These are phyloP conservation scores for Lonchura striata DNA, from an alignment of 2,113 vertebrate genomes.

Conservation along the genomic window DNA sequence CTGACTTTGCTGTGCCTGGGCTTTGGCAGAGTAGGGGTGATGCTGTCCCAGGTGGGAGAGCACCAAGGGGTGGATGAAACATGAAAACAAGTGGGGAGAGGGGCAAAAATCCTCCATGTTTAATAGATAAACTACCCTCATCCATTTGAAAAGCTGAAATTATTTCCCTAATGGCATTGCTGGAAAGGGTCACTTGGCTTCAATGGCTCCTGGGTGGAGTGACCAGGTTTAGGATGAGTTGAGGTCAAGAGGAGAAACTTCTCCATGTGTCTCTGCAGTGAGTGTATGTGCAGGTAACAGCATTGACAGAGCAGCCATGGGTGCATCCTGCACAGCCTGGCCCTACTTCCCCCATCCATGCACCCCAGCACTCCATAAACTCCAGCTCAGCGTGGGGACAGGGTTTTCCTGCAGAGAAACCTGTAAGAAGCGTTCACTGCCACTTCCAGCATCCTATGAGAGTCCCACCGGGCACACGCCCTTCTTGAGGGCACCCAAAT, in stretches of 20 bases:
- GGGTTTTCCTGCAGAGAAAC: background rate
- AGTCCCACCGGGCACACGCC: rapidly evolving
- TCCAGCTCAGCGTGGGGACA: background rate
- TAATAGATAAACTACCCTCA: background rate
- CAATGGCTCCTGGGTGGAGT: background rate
- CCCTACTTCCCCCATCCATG: background rate
- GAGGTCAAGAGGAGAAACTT: background rate
- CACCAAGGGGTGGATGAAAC: background rate
- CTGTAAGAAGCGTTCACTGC: background rate
- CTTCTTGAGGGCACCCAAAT: background rate
- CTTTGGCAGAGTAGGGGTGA: background rate
- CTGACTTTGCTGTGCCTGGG: background rate
- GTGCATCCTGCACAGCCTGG: background rate
- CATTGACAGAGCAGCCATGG: rapidly evolving
- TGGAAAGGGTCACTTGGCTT: background rate
- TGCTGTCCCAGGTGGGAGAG: background rate
- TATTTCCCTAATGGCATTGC: background rate
- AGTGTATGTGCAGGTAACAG: rapidly evolving
- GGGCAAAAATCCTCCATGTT: background rate
- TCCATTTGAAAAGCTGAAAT: background rate
- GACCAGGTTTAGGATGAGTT: background rate
- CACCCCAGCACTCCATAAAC: background rate
- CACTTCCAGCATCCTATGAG: background rate
- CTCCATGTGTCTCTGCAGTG: background rate
- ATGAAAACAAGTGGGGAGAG: background rate